A percentile compares a stretch with the other conserved stretches of the same genome.
phyloP scores from a whole-genome alignment of 2,113 vertebrate genomes.

The Catagonus wagneri region DNA sequence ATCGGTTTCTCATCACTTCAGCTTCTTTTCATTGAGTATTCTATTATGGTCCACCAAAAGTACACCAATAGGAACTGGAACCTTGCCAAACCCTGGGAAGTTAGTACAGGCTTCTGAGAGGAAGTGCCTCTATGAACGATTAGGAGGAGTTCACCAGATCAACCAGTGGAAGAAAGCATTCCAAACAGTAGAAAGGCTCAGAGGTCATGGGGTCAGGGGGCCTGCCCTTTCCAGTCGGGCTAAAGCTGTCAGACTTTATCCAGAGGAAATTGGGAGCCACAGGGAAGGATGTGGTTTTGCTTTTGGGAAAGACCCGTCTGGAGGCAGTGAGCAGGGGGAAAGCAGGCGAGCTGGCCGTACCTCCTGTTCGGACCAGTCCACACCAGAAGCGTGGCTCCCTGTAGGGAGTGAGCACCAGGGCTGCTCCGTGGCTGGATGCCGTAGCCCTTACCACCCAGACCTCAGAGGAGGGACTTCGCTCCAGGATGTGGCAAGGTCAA shows the following conservation, averaged over 20 bases:
- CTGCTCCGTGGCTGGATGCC: fast-evolving
- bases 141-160: not conserved
- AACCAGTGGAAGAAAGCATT: not conserved
- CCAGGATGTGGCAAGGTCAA: too few species aligned
- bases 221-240: not conserved
- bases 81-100: not conserved
- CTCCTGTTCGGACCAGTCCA: fast-evolving
- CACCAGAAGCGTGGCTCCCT: not conserved
- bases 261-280: not conserved
- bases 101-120: not conserved
- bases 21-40: not conserved
- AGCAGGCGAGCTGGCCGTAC: too few species aligned
- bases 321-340: not conserved
- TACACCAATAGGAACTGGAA: not conserved
- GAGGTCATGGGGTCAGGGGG: not conserved
- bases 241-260: not conserved
- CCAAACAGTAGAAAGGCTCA: not conserved
- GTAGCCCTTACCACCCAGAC: not conserved
- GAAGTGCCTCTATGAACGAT: not conserved
- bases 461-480: not conserved
- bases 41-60: not conserved
- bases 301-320: not conserved
- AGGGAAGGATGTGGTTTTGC: fast-evolving
- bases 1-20: not conserved
- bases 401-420: not conserved